phyloP scores from a whole-genome alignment of 2,113 vertebrate genomes.

The Leptobrachium ailaonicum region DNA sequence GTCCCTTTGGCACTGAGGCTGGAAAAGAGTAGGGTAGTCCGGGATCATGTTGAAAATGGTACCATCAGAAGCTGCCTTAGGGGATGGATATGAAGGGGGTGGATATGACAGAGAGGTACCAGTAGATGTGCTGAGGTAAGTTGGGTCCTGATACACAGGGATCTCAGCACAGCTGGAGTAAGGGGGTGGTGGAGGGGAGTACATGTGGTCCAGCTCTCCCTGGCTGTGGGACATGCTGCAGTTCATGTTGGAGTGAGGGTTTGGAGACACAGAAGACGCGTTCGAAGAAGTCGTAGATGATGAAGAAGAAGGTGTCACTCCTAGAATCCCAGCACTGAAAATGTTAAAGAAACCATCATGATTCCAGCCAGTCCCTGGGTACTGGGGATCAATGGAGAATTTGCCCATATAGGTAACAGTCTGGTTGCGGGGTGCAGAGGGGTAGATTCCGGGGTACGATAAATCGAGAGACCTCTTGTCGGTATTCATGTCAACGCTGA shows the following conservation, averaged over 20 bases:
- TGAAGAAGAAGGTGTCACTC: constrained; percentile 84
- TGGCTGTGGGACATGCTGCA: constrained; percentile 89
- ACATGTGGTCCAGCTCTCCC: constrained; percentile 85
- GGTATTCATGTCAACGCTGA: constrained; percentile 85
- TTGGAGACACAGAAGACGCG: constrained; percentile 79
- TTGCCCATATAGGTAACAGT: constrained; percentile 98
- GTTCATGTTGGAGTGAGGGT: constrained; percentile 81
- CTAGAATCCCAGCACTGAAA: constrained; percentile 90
- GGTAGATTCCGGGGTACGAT: constrained; percentile 79
- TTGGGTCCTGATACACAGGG: constrained; percentile 81
- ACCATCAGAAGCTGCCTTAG: constrained; percentile 76
- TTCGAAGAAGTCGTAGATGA: constrained; percentile 70
- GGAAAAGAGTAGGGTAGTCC: constrained; percentile 92
- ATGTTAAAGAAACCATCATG: constrained; percentile 97
- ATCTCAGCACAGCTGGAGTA: constrained; percentile 86
- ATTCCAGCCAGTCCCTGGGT: constrained; percentile 87
- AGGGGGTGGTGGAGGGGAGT: constrained; percentile 87
- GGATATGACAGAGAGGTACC: constrained; percentile 83
- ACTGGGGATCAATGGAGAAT: constrained; percentile 96
- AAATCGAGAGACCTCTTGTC: constrained; percentile 82
- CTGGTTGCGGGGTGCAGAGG: constrained; percentile 82
- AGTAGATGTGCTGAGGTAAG: constrained; percentile 79
- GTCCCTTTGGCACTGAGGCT: constrained; percentile 84
- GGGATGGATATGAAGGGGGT: constrained; percentile 88
- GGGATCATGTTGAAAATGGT: constrained; percentile 88